Evolutionary conservation across 2,113 vertebrate species (phyloP).

Genomic region (Crotophaga sulcirostris): DNA sequence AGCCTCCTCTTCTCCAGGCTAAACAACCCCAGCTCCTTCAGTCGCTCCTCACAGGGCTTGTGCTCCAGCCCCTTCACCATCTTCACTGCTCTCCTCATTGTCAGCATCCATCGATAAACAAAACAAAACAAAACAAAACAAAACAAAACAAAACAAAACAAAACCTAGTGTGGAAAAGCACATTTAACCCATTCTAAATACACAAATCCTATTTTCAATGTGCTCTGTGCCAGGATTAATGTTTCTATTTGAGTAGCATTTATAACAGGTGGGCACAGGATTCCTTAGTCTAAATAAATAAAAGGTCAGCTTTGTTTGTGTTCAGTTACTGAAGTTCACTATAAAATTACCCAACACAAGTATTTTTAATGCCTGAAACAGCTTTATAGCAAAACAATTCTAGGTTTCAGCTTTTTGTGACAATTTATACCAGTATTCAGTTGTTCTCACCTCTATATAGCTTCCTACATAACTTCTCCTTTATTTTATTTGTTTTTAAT

Average conservation of each 20-base stretch:
- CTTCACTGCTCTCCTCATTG: too few species aligned
- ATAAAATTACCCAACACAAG: not conserved
- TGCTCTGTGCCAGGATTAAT: not conserved
- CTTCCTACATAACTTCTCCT: not conserved
- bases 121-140: not conserved
- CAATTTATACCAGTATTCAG: not conserved
- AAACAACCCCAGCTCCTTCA: too few species aligned
- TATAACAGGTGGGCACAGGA: not conserved
- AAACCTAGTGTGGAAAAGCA: not conserved
- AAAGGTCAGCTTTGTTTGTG: not conserved
- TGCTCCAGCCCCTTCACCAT: too few species aligned
- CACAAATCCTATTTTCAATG: not conserved
- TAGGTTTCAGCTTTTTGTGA: not conserved
- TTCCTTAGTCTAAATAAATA: not conserved
- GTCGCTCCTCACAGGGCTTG: too few species aligned
- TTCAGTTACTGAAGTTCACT: not conserved
- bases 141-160: not conserved
- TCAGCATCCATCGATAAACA: not conserved
- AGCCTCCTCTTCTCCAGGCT: too few species aligned
- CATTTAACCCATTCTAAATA: not conserved
- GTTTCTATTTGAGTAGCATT: not conserved
- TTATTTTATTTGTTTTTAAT: slow-evolving; percentile 18
- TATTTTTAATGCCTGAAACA: not conserved
- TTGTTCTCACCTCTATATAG: not conserved
- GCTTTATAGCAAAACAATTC: not conserved